Evolutionary conservation across 2,113 vertebrate species (phyloP).

Genomic region (Seriola aureovittata): DNA sequence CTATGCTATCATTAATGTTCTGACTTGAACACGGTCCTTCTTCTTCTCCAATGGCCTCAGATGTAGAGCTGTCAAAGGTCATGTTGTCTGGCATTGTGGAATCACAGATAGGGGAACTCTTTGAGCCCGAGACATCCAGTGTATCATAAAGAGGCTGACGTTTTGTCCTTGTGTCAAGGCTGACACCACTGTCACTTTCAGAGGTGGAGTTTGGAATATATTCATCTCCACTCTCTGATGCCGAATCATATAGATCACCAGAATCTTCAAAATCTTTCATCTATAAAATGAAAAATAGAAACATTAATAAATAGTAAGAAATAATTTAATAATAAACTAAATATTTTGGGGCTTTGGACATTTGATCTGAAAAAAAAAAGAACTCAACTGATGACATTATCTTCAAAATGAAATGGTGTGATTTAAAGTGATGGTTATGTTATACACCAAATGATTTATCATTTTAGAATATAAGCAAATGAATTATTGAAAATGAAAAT

Average conservation of each 20-base stretch:
- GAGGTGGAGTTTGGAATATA: constrained; percentile 19
- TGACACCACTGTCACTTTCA: constrained; percentile 29
- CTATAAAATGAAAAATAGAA: not conserved
- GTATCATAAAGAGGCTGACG: not conserved
- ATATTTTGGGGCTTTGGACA: no score
- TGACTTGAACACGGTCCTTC: constrained; percentile 46
- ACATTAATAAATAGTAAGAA: not conserved
- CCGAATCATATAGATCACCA: not conserved
- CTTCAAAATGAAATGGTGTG: no score
- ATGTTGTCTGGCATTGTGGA: constrained; percentile 10
- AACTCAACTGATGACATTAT: no score
- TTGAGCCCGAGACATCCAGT: constrained; percentile 1
- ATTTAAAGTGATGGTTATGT: no score
- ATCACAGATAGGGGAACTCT: constrained; percentile 27
- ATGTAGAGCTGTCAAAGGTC: not conserved
- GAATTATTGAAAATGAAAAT: no score
- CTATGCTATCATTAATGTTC: constrained; percentile 3
- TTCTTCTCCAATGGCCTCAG: constrained; percentile 16
- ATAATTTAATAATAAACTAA: not conserved
- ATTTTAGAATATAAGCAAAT: no score
- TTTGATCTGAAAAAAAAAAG: no score
- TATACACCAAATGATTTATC: no score
- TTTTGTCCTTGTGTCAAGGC: constrained; percentile 8
- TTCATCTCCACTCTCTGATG: not conserved
- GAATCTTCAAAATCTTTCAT: not conserved